A percentile compares a stretch with the other conserved stretches of the same genome.
These are phyloP conservation scores for Ceyx melanurus DNA, from an alignment of 2,113 vertebrate species.

Conservation along the genomic window DNA sequence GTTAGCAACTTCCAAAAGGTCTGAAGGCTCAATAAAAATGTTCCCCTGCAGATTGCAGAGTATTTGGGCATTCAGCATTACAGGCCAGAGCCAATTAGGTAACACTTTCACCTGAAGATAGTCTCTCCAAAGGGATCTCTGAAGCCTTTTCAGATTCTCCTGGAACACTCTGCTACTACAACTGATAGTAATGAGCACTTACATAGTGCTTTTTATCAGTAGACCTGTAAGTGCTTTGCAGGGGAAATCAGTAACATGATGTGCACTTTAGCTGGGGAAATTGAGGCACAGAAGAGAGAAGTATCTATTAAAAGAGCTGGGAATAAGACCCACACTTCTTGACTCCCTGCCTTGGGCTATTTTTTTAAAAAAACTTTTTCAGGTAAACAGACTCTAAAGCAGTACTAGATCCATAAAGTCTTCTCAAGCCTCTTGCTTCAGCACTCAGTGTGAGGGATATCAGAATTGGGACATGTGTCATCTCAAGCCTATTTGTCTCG, in stretches of 20 bases:
- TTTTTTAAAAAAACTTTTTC: background rate
- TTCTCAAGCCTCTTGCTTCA: background rate
- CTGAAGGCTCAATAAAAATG: background rate
- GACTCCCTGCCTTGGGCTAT: background rate
- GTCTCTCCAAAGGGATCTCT: background rate
- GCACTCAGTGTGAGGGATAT: background rate
- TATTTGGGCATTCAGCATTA: background rate
- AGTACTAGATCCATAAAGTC: background rate
- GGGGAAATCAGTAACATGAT: background rate
- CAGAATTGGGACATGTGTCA: background rate
- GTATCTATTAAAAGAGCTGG: background rate
- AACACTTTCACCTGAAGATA: background rate
- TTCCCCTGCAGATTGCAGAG: background rate
- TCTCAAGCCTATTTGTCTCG: background rate
- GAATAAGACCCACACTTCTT: background rate
- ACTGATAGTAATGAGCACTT: background rate
- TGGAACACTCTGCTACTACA: background rate
- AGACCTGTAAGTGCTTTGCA: background rate
- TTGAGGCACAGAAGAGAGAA: background rate
- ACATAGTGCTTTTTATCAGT: background rate
- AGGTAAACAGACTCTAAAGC: background rate
- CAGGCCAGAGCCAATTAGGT: background rate
- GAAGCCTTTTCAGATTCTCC: conserved; percentile 10
- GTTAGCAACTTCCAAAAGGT: background rate
- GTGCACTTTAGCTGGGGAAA: background rate